Conservation (phyloP, 2,888 invertebrate species). For the Rhamnusium bicolor region DNA sequence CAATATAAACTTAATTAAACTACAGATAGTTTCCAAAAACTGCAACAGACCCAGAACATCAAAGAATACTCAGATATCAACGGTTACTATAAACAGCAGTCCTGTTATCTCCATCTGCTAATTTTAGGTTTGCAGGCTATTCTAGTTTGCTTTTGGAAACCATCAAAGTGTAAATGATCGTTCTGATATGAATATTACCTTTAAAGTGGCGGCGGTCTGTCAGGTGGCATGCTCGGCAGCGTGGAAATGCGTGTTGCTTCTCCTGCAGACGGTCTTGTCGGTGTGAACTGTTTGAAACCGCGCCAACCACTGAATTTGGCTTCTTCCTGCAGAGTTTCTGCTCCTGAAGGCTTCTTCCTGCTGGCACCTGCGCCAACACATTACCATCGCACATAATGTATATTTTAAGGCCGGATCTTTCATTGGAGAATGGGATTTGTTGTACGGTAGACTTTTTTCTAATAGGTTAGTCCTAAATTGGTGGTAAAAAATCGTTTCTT, state of each 20-base stretch:
- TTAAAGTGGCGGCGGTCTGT: slow-evolving; percentile 62
- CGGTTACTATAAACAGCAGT: neutral
- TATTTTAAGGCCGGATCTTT: neutral
- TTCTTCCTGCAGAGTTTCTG: slow-evolving; percentile 34
- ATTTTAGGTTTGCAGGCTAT: slow-evolving; percentile 15
- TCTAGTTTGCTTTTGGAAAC: slow-evolving; percentile 10
- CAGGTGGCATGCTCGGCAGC: slow-evolving; percentile 65
- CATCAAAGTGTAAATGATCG: slow-evolving; percentile 8
- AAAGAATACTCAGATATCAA: neutral
- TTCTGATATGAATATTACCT: slow-evolving; percentile 55
- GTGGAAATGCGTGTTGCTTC: slow-evolving; percentile 56
- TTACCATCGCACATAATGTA: slow-evolving; percentile 1
- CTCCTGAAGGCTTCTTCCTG: slow-evolving; percentile 37
- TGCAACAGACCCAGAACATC: neutral
- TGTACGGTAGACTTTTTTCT: neutral
- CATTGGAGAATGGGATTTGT: slow-evolving; percentile 1
- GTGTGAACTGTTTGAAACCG: slow-evolving; percentile 55
- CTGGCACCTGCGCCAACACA: slow-evolving; percentile 40
- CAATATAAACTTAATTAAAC: neutral
- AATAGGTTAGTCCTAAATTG: neutral
- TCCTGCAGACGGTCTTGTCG: slow-evolving; percentile 38
- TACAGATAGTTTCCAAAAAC: neutral
- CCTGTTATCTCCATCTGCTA: slow-evolving; percentile 7
- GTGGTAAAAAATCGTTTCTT: neutral
- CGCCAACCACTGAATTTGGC: slow-evolving; percentile 53